Base-by-base conservation (phyloP, 2,888 invertebrate species). In the Clepsis dumicolana region DNA sequence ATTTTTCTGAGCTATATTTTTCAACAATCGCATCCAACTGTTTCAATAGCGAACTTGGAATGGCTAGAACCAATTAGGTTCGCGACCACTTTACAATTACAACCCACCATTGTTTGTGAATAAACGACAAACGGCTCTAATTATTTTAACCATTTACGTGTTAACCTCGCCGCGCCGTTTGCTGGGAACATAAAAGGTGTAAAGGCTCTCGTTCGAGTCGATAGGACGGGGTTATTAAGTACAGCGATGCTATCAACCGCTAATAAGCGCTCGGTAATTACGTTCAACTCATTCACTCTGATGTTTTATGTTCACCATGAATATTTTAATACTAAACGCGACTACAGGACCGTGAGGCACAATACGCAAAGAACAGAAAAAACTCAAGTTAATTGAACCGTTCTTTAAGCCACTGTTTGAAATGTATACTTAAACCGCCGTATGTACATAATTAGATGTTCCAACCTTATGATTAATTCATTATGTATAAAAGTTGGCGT, bases 231-330 rank as follows among this genome's bases (percentile, higher is more conserved):
- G 74, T 81, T 82, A 84, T 84, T 83, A 86, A 77, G 78, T 74
- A 84, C 79, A 65, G 75, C 77, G 85, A 87, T 86, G 80, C 73
- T 84, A 87, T 86, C 86, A 78, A 65, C 70, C 73, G 74, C 79
- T 85, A 85, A 86, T 87, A 86, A 86, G 83, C 78, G 74, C 74
- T 73, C 71, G 67, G 80, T 88, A 85, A 89, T 89, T 83, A 85
- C 79, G 73, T 74, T 74, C 75, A 73, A 75, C 81, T 82, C 83
- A 83, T 84, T 80, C 82, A 80, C 79, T 82, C 75, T 73, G 62
- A 79, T 71, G 79, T 79, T 82, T 82, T 82, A 81, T 82, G 82
- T 77, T 70, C 72, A 75, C 75, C 80, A 79, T 85, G 82, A 85
- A 86, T 85, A 87, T 80, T 80, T 86, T 83, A 84, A 83, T 82